These are phyloP conservation scores for Prionace glauca DNA, from an alignment of 2,797 vertebrate genomes.

Conservation along the genomic window DNA sequence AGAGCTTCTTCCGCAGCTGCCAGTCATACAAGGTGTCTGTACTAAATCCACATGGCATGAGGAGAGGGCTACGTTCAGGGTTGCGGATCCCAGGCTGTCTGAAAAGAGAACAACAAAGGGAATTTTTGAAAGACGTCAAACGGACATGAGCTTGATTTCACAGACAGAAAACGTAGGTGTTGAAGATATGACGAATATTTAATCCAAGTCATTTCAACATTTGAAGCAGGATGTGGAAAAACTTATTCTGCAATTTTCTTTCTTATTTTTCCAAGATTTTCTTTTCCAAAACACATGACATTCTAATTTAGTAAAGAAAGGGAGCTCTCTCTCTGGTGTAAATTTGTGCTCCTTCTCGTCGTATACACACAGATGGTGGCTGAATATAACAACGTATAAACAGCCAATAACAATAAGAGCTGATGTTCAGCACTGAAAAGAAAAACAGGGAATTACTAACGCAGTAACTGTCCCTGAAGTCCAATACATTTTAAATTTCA, in stretches of 20 bases:
- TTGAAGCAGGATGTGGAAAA: neutral
- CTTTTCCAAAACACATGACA: neutral
- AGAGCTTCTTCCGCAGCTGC: constrained; percentile 52
- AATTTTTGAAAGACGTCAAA: constrained; percentile 45
- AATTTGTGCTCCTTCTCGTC: neutral
- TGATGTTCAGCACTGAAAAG: neutral
- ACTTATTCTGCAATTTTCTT: neutral
- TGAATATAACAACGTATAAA: neutral
- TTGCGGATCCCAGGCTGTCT: constrained; percentile 54
- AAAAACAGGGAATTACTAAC: neutral
- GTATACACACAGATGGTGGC: neutral
- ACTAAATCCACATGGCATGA: constrained; percentile 61
- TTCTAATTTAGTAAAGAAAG: neutral
- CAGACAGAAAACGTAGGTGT: neutral
- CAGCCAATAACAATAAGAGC: neutral
- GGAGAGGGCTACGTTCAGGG: constrained; percentile 59
- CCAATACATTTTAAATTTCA: neutral
- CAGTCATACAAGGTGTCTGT: constrained; percentile 46
- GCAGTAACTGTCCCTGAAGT: neutral
- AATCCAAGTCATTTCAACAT: neutral
- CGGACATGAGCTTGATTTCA: constrained; percentile 35
- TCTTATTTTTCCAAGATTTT: neutral
- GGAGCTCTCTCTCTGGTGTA: neutral
- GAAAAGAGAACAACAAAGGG: constrained; percentile 41
- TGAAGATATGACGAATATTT: neutral